Percentiles rank a stretch among this genome's conserved stretches.
phyloP scores from a whole-genome alignment of 2,113 vertebrate species.

The Gobiocypris rarus region DNA sequence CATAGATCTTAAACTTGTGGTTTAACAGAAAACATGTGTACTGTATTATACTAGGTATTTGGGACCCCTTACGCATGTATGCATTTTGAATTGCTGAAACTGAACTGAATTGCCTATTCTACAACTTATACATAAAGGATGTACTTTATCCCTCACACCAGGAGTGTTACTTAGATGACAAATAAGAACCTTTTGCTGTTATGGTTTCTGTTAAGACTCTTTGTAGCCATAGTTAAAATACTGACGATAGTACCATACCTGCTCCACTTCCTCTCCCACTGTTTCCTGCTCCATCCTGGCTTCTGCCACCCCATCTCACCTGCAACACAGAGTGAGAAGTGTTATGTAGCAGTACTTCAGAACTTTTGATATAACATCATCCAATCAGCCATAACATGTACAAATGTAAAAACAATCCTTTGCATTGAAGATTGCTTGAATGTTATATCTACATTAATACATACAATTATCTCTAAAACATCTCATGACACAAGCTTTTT shows the following conservation, averaged over 20 bases:
- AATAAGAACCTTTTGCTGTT: constrained; percentile 12
- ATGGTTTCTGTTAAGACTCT: constrained; percentile 4
- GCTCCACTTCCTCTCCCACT: not conserved
- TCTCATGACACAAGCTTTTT: not conserved
- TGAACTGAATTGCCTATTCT: not conserved
- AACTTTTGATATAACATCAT: constrained; percentile 13
- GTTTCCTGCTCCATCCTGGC: constrained; percentile 14
- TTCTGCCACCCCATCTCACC: constrained; percentile 1
- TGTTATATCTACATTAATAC: constrained; percentile 1
- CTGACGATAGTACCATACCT: not conserved
- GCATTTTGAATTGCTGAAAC: not conserved
- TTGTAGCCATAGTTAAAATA: not conserved
- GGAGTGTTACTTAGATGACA: not conserved
- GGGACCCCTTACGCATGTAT: not conserved
- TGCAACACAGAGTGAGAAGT: not conserved
- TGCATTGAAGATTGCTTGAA: constrained; percentile 12
- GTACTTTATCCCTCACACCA: not conserved
- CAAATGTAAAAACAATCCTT: constrained; percentile 13
- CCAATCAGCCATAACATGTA: constrained; percentile 2
- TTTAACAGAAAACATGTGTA: not conserved
- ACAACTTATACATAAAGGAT: constrained; percentile 5
- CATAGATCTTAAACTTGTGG: not conserved
- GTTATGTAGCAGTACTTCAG: constrained; percentile 7
- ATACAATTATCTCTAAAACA: constrained; percentile 12
- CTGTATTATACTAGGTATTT: not conserved